Base-by-base conservation (phyloP, 92 coral and sea anemone species). In the Parazoanthus darwini region DNA sequence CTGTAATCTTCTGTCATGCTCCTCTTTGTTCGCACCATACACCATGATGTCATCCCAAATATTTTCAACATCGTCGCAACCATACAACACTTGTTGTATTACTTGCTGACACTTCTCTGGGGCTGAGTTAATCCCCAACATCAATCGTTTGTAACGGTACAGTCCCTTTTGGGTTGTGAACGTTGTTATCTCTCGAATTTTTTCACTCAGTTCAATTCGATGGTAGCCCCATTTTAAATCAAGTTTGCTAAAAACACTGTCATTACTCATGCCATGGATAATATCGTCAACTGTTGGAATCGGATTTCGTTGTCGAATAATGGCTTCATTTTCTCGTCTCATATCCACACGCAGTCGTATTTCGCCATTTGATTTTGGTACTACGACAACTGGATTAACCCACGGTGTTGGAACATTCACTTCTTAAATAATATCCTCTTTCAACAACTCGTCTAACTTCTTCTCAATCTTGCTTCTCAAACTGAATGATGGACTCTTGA, bases 191-290 rank as follows among this genome's bases (percentile, higher is more conserved):
- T 63, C 36, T 38, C 85, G 77, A 11, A 78, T 51, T 72, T 88
- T 88, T 50, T 56, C 81, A 7, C 42, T 79, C n/a, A 86, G 71
- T 26, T 86, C 90, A 54, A 87, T 18, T 63, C 80, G 93, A 81
- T 91, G 91, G 74, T 84, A 89, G n/a, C 90, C 88, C 78, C 86
- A 89, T 4, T 85, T 88, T 44, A 90, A 46, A 76, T 87, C 90
- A 33, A 90, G 43, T 42, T 81, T 90, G 3, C 82, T 66, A 25
- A 90, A 90, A 23, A 90, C 72, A 37, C 46, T 90, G 38, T 88
- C 78, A 0, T 78, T 54, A 13, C 39, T 82, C 48, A 90, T 22
- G 38, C 73, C 88, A 13, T 90, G 90, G 43, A 81, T 38, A 20
- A 82, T 78, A n/a, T 90, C 88, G 42, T 90, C 90, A 13, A 90